phyloP scores from a whole-genome alignment of 2,113 vertebrate species.

The Cinclus mexicanus region DNA sequence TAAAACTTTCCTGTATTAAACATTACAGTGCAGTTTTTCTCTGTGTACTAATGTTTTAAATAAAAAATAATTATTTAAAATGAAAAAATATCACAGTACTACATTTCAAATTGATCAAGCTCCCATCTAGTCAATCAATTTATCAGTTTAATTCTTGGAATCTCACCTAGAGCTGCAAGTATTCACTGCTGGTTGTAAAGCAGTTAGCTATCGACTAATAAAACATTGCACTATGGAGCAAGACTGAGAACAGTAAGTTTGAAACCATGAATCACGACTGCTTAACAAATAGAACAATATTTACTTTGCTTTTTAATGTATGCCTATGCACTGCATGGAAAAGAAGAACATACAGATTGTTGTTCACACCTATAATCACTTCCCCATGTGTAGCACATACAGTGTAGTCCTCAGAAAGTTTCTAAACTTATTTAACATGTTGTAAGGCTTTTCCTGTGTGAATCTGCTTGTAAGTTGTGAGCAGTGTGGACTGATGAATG shows the following conservation, averaged over 20 bases:
- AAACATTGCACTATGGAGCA: neutral
- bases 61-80: neutral
- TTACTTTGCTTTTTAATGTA: neutral
- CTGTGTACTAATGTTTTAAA: neutral
- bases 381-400: rapidly evolving
- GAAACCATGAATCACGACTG: neutral
- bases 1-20: neutral
- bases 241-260: neutral
- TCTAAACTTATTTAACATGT: neutral
- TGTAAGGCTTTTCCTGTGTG: neutral
- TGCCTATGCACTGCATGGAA: neutral
- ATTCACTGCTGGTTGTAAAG: neutral
- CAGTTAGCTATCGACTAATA: neutral
- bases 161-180: neutral
- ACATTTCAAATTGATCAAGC: neutral
- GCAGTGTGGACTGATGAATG: neutral
- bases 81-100: neutral
- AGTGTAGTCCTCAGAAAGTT: neutral
- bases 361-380: neutral
- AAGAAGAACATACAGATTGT: neutral
- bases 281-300: neutral
- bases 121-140: neutral
- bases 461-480: neutral
- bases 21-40: neutral
- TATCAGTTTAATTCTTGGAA: neutral